Base-by-base conservation (phyloP, 2,888 invertebrate genomes). In the Tanytarsus gracilentus region DNA sequence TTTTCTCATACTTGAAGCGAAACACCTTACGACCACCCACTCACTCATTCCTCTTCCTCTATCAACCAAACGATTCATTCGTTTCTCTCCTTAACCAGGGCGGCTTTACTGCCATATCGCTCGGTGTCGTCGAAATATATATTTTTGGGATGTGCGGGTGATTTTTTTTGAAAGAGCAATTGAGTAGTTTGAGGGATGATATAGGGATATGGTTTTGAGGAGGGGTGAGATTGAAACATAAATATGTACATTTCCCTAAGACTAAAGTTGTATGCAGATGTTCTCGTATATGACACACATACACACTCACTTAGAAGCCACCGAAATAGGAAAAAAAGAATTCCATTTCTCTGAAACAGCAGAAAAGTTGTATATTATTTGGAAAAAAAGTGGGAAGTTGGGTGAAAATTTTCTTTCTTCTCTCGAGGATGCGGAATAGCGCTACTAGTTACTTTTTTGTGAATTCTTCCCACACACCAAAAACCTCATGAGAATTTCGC, bases 251-350 rank as follows among this genome's bases (percentile, higher is more conserved):
- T 14, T 51, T 40, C 40, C 58, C 25, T 14, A 29, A 50, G 14
- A 9, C 26, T 51, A 30, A 51, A 50, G 49, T 51, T 50, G 39
- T 60, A 63, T 61, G 60, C 61, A 62, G 62, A 56, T 63, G 62
- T 62, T 63, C 39, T 50, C 40, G 30, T 40, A 50, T 50, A 14
- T 16, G 21, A n/a, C 44, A 59, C 53, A 59, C 40, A 56, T 16
- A 56, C 30, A 56, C 33, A 61, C 44, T 33, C 44, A 61, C 18
- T 53, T 30, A 33, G 33, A 33, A 53, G 25, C 21, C n/a, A 39
- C 29, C 48, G 29, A 9, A 25, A 48, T 48, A 58, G 48, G 21
- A 44, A 44, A 8, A 58, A 29, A 27, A 40, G n/a, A 11, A 39
- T 44, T 18, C 23, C 44, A 23, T 6, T 23, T 33, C 44, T 44